These are phyloP conservation scores for Leptocoma aspasia DNA, from an alignment of 2,113 vertebrate species.

Conservation along the genomic window DNA sequence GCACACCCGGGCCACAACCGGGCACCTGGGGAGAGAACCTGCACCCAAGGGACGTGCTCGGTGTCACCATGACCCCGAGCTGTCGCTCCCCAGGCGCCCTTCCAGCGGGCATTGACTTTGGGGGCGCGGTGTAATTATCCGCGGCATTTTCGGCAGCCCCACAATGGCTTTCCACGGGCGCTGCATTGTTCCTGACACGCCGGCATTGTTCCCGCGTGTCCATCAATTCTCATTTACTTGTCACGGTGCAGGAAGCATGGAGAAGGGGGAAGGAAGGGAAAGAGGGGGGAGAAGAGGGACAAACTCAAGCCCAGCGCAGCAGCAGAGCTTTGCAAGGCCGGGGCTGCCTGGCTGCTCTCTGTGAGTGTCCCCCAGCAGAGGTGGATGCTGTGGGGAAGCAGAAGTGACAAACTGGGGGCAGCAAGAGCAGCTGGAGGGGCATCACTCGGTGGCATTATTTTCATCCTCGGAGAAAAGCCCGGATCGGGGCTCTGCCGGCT, in stretches of 20 bases:
- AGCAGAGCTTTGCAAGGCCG: not conserved
- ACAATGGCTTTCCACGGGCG: constrained; percentile 50
- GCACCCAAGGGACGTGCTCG: not conserved
- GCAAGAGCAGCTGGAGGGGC: not conserved
- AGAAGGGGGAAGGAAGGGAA: not conserved
- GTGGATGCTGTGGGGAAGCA: not conserved
- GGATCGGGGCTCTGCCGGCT: rapidly evolving
- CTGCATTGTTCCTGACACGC: constrained; percentile 56
- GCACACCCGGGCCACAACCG: not conserved
- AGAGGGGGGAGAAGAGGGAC: not conserved
- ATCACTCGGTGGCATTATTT: not conserved
- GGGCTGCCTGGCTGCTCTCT: not conserved
- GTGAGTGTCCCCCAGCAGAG: rapidly evolving
- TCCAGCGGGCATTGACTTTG: constrained; percentile 23
- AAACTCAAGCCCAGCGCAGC: not conserved
- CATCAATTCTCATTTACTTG: constrained; percentile 72
- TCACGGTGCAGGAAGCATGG: constrained; percentile 53
- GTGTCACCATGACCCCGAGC: constrained; percentile 37
- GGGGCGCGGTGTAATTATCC: constrained; percentile 29
- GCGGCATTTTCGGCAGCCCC: constrained; percentile 15
- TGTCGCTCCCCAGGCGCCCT: not conserved
- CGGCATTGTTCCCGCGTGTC: constrained; percentile 46
- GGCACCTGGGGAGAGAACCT: not conserved
- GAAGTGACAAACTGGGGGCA: not conserved
- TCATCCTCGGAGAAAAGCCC: not conserved